A percentile compares a stretch with the other conserved stretches of the same genome.
phyloP scores from a whole-genome alignment of 2,113 vertebrate species.

The Trochalopteron elliotii region DNA sequence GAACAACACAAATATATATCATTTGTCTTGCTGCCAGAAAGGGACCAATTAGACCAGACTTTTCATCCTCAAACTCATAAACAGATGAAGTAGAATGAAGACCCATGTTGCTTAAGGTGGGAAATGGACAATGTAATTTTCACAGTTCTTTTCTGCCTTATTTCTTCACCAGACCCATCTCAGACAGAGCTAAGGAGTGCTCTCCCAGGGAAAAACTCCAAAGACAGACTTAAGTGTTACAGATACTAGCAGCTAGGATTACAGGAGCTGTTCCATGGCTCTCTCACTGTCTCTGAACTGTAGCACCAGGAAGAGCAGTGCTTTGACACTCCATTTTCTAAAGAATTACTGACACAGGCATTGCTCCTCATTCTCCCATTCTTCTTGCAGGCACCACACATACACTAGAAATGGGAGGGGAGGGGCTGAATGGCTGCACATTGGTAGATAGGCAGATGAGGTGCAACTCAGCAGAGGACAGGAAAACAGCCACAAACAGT shows the following conservation, averaged over 20 bases:
- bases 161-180: background rate
- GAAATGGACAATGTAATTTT: background rate
- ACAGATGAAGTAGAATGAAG: background rate
- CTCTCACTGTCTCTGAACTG: background rate
- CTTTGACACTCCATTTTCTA: background rate
- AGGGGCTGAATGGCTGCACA: background rate
- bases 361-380: background rate
- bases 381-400: background rate
- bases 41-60: background rate
- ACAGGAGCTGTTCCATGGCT: background rate
- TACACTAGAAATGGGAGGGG: accelerated
- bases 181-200: background rate
- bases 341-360: background rate
- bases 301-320: background rate
- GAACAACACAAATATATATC: background rate
- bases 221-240: background rate
- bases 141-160: background rate
- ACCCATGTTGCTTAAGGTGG: background rate
- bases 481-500: background rate
- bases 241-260: background rate
- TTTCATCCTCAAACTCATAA: background rate
- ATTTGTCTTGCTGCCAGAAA: background rate
- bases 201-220: background rate
- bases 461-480: background rate
- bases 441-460: background rate